Conservation (phyloP, 2,797 vertebrate genomes). For the Propithecus deckenii region DNA sequence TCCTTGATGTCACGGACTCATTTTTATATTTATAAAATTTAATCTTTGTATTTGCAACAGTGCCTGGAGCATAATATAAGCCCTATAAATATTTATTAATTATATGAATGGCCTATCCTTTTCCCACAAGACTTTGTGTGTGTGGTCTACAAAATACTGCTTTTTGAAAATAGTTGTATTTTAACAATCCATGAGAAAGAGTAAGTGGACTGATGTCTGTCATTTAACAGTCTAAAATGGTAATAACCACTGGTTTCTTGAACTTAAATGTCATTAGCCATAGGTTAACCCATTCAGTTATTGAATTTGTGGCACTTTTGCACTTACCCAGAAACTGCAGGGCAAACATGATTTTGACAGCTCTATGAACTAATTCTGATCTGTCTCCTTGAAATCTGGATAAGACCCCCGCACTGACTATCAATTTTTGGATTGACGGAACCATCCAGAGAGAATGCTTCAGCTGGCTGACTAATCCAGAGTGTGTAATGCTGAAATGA, state of each 20-base stretch:
- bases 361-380: not conserved
- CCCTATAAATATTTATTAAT: not conserved
- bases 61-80: not conserved
- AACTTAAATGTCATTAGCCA: not conserved
- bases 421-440: not conserved
- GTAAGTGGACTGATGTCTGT: not conserved
- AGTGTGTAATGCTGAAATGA: not conserved
- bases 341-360: not conserved
- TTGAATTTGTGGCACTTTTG: constrained; percentile 5
- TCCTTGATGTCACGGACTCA: not conserved
- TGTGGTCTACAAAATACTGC: not conserved
- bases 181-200: not conserved
- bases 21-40: constrained; percentile 22
- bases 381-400: not conserved
- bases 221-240: not conserved
- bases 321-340: not conserved
- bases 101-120: not conserved
- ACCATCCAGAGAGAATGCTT: not conserved
- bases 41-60: constrained; percentile 10
- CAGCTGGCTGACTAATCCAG: not conserved
- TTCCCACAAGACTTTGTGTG: not conserved
- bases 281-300: not conserved
- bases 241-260: not conserved
- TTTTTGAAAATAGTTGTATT: constrained; percentile 42
- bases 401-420: not conserved